A percentile compares a stretch with the other conserved stretches of the same genome.
Conservation (phyloP, 2,113 vertebrate genomes). For the Tragelaphus strepsiceros region DNA sequence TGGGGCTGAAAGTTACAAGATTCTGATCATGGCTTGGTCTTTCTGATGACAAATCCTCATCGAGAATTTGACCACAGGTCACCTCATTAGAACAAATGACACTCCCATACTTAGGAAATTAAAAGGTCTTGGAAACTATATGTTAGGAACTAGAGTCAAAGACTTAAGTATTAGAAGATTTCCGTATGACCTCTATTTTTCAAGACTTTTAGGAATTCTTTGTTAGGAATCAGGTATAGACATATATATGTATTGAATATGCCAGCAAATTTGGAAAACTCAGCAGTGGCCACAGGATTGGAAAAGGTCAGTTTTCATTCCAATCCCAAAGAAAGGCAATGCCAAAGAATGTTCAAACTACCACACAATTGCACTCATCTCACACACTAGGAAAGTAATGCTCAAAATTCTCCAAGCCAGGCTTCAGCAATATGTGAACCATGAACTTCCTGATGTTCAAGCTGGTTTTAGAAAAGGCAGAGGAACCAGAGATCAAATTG, state of each 20-base stretch:
- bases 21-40: not conserved
- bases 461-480: too few species aligned
- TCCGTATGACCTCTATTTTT: not conserved
- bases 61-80: not conserved
- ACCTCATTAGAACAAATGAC: not conserved
- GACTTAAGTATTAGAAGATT: not conserved
- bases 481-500: too few species aligned
- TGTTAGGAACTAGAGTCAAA: not conserved
- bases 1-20: not conserved
- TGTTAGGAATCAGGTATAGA: not conserved
- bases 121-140: not conserved
- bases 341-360: too few species aligned
- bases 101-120: not conserved
- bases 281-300: too few species aligned
- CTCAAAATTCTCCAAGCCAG: too few species aligned
- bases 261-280: too few species aligned
- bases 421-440: too few species aligned
- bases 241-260: not conserved
- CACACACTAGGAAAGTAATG: too few species aligned
- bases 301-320: too few species aligned
- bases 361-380: too few species aligned
- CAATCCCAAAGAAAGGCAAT: too few species aligned
- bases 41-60: not conserved
- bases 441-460: too few species aligned
- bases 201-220: not conserved